Evolutionary conservation across 2,797 vertebrate species (phyloP), one percentile per base, ranked within the genome.

Genomic region (Schizothorax lantsangensis): DNA sequence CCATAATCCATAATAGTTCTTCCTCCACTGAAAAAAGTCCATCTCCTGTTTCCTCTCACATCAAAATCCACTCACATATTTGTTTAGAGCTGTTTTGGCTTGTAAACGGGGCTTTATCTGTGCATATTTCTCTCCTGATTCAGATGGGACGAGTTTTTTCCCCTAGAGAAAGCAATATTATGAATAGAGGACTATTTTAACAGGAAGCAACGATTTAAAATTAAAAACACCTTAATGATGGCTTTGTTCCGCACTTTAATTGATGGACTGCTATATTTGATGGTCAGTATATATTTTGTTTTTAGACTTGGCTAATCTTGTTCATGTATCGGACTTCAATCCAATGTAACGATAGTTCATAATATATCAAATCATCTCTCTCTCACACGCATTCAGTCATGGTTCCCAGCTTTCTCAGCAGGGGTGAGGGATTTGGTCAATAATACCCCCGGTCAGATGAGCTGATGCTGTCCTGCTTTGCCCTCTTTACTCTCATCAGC

Each of bases 381-480:
- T 59, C 23, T 40, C 23, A 71, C 8, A 40, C 8, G 30, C 33
- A 36, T 7, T 68, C 30, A 57, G 5, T 71, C 80, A 69, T 69
- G 19, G 19, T 71, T 81, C 12, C 45, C 47, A 81, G 30, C 21
- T 52, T n/a, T 69, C 79, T 69, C 80, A 82, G 66, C 33, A 26
- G 47, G 66, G 81, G 33, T 26, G 38, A 19, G 49, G 49, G 36
- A 82, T 71, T 57, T 36, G 36, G 66, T 71, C 47, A 43, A 30
- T 72, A 17, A 19, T 47, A 19, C 36, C 43, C 38, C 43, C 1
- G 10, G 17, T 47, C 79, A 66, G 30, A 69, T 17, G 79, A 47
- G 17, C 43, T 36, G 33, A 38, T 19, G 33, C 30, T 71, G 80
- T 71, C 64, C 80, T 82, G 80, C 45, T 82, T 54, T 15, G 33